Percentiles rank a stretch among this genome's conserved stretches.
These are phyloP conservation scores for Apteryx mantelli DNA, from an alignment of 2,113 vertebrate species.

Conservation along the genomic window DNA sequence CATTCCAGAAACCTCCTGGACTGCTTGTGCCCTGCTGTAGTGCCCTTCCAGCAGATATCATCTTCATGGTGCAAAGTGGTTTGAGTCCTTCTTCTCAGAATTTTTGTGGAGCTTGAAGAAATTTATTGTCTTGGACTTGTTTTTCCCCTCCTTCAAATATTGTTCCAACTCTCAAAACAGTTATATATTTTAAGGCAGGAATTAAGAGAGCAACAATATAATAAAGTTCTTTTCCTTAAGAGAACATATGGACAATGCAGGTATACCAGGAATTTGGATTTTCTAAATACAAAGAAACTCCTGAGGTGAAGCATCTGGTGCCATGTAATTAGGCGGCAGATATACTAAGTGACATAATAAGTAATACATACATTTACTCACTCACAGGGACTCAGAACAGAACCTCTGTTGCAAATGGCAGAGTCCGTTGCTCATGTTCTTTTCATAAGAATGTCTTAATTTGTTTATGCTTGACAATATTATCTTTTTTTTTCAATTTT, in stretches of 20 bases:
- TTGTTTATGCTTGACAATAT: neutral
- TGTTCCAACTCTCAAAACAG: neutral
- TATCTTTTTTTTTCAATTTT: neutral
- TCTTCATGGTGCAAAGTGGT: neutral
- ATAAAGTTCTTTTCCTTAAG: neutral
- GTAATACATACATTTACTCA: neutral
- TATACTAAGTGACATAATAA: neutral
- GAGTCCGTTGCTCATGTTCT: neutral
- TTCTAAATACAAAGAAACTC: no score
- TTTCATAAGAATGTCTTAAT: neutral
- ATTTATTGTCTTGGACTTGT: neutral
- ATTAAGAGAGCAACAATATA: neutral
- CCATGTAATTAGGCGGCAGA: no score
- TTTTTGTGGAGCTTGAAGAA: neutral
- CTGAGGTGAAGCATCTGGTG: no score
- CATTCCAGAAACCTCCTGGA: neutral
- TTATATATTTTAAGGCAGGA: neutral
- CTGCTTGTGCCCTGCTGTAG: neutral
- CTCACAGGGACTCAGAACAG: neutral
- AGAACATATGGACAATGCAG: neutral
- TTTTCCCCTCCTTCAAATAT: neutral
- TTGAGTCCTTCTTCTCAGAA: neutral
- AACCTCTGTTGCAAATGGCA: neutral
- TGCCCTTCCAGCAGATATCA: neutral
- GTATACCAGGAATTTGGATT: no score